These are phyloP conservation scores for Trissolcus japonicus DNA, from an alignment of 2,888 invertebrate species.

Conservation along the genomic window DNA sequence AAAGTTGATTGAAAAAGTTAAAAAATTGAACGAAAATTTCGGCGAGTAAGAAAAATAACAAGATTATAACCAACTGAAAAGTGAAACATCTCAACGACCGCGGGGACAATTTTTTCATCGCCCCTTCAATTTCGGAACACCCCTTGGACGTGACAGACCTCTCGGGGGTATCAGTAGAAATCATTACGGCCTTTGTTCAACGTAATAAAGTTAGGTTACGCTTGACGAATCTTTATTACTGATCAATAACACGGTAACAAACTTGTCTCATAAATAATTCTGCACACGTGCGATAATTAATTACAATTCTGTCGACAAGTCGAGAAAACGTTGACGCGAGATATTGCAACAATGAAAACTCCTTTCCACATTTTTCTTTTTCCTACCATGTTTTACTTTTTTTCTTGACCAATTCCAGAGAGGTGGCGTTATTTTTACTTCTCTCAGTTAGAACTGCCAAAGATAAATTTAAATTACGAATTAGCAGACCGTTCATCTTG, in stretches of 20 bases:
- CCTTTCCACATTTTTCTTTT: too few species aligned
- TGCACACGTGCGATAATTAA: constrained; percentile 35
- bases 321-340: background rate
- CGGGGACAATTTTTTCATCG: too few species aligned
- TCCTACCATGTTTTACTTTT: background rate
- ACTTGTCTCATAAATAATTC: constrained; percentile 28
- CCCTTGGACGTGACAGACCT: constrained; percentile 12
- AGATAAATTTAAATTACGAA: constrained; percentile 68
- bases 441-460: constrained; percentile 36
- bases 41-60: too few species aligned
- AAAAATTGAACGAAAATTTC: too few species aligned
- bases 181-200: constrained; percentile 31
- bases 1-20: too few species aligned
- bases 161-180: constrained; percentile 25
- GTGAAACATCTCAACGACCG: too few species aligned
- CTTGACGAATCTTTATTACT: constrained; percentile 35
- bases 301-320: constrained; percentile 11
- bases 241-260: constrained; percentile 17
- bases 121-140: background rate
- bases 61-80: too few species aligned
- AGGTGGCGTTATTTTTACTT: too few species aligned
- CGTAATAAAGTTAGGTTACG: constrained; percentile 31
- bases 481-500: constrained; percentile 59
- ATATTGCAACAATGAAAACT: constrained; percentile 1
- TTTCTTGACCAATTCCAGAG: background rate